Conservation (phyloP, 2,113 vertebrate species). For the Ondatra zibethicus region DNA sequence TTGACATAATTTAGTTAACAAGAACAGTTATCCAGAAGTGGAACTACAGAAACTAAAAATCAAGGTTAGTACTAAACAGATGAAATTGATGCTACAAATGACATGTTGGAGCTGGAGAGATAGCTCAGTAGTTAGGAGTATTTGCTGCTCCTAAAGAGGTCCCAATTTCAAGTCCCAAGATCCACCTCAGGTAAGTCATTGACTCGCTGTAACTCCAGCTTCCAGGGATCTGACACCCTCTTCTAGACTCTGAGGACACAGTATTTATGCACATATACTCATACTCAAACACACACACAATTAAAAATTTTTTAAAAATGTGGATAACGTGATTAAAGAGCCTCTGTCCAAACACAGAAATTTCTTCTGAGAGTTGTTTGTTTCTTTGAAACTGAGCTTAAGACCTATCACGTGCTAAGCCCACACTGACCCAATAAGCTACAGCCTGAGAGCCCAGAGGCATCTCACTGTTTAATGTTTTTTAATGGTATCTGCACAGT, state of each 20-base stretch:
- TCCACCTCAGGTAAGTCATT: not conserved
- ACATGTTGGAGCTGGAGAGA: not conserved
- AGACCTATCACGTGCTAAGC: not conserved
- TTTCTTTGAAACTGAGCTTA: not conserved
- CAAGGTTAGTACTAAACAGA: not conserved
- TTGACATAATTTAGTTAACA: not conserved
- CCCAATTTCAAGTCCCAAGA: not conserved
- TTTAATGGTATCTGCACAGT: not conserved
- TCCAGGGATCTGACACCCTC: not conserved
- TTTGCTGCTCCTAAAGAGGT: no score
- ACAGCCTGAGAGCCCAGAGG: not conserved
- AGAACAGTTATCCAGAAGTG: not conserved
- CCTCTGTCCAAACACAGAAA: not conserved
- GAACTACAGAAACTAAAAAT: not conserved
- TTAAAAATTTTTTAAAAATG: not conserved
- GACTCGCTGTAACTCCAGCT: not conserved
- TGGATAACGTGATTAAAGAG: not conserved
- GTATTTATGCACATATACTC: not conserved
- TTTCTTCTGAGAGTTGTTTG: not conserved
- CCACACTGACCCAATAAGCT: not conserved
- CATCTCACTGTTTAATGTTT: not conserved
- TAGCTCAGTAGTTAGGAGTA: not conserved
- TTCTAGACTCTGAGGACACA: not conserved
- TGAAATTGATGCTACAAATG: not conserved
- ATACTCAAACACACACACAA: not conserved